Percentiles rank a stretch among this genome's conserved stretches.
Evolutionary conservation across 2,888 invertebrate species (phyloP).

Genomic region (Lasioglossum malachurum): DNA sequence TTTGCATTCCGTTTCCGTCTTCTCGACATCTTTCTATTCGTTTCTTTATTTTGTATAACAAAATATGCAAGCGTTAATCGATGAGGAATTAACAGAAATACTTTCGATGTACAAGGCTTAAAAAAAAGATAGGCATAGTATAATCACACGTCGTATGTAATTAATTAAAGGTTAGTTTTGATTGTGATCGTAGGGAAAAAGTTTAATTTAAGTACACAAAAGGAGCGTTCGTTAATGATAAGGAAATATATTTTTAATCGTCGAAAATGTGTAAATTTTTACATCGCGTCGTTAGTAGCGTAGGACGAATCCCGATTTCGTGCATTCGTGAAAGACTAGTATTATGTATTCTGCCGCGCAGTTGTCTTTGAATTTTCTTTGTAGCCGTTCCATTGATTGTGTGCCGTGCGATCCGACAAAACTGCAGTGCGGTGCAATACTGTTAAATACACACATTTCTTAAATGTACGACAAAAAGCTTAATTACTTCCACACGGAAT

Average conservation of each 20-base stretch:
- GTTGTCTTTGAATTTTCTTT: not conserved
- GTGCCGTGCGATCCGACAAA: not conserved
- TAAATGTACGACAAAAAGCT: not conserved
- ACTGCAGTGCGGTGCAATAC: slow-evolving; percentile 18
- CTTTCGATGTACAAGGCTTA: not conserved
- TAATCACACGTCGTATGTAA: slow-evolving; percentile 3
- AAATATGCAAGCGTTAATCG: not conserved
- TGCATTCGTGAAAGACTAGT: not conserved
- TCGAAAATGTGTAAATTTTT: slow-evolving; percentile 18
- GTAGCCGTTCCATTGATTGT: not conserved
- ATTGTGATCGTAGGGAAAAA: slow-evolving; percentile 13
- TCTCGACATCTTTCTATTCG: not conserved
- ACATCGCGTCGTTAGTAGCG: not conserved
- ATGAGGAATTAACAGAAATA: not conserved
- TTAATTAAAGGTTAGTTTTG: slow-evolving; percentile 11
- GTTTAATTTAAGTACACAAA: slow-evolving; percentile 25
- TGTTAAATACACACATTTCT: slow-evolving; percentile 27
- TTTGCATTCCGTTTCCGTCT: slow-evolving; percentile 50
- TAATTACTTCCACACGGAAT: not conserved
- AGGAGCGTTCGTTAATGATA: not conserved
- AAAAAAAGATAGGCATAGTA: not conserved
- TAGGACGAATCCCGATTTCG: slow-evolving; percentile 7
- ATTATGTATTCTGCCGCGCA: not conserved
- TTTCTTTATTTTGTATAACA: not conserved
- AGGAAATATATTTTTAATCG: slow-evolving; percentile 8